Conservation (phyloP, 2,113 vertebrate genomes). For the Hepsetus odoe region DNA sequence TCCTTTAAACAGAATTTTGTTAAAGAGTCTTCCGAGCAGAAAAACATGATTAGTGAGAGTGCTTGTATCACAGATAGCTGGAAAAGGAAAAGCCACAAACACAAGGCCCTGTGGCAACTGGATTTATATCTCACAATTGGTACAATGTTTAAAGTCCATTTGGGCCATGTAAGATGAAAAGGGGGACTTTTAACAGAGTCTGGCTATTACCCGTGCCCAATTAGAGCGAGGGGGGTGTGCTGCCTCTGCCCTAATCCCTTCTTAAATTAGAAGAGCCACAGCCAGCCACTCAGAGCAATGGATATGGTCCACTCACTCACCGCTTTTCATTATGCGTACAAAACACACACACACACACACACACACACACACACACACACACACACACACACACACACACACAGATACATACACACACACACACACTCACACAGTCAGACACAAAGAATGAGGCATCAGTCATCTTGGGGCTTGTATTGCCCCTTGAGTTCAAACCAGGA, state of each 20-base stretch:
- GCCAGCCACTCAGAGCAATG: conserved; percentile 53
- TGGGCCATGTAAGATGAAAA: conserved; percentile 47
- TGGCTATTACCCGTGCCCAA: conserved; percentile 70
- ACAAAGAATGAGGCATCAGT: conserved; percentile 44
- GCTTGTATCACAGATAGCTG: not conserved
- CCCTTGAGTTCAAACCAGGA: conserved; percentile 53
- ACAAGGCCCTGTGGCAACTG: conserved; percentile 22
- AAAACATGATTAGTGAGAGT: not conserved
- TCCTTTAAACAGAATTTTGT: not conserved
- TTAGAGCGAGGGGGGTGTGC: conserved; percentile 63
- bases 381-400: conserved; percentile 43
- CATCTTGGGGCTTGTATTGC: conserved; percentile 45
- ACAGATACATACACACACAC: conserved; percentile 41
- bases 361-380: conserved; percentile 19
- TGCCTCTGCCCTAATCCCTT: conserved; percentile 66
- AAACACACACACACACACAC: conserved; percentile 48
- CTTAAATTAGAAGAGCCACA: conserved; percentile 64
- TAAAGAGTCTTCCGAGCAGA: not conserved
- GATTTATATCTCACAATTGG: conserved; percentile 34
- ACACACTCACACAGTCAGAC: conserved; percentile 36
- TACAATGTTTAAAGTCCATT: conserved; percentile 44
- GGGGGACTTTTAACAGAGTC: conserved; percentile 42
- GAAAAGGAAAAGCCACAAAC: conserved; percentile 17
- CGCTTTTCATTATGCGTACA: conserved; percentile 65
- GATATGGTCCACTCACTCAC: conserved; percentile 64